Conservation (phyloP, 2,888 invertebrate species). For the Callyntrura guangdongensis region DNA sequence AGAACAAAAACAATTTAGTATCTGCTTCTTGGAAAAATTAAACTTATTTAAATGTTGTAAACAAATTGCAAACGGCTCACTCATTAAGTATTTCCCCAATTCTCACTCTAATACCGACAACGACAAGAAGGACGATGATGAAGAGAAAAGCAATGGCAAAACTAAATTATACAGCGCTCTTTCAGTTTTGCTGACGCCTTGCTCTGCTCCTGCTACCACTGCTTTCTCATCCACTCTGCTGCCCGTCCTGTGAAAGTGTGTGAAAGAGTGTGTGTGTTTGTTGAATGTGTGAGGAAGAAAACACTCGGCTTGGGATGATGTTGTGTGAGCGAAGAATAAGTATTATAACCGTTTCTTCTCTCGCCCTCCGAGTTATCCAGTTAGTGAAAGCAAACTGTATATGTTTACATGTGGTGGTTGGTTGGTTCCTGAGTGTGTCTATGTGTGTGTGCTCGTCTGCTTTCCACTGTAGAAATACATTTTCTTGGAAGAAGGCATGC, state of each 20-base stretch:
- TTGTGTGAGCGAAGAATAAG: slow-evolving; percentile 16
- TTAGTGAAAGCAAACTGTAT: slow-evolving; percentile 66
- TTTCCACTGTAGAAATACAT: slow-evolving; percentile 33
- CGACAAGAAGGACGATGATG: not conserved
- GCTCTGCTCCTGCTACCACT: not conserved
- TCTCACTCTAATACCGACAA: not conserved
- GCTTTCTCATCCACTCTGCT: slow-evolving; percentile 14
- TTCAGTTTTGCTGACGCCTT: too few relatives aligned
- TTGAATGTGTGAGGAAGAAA: slow-evolving; percentile 70
- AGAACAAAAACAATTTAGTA: not conserved
- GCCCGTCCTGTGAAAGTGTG: slow-evolving; percentile 52
- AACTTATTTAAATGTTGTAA: slow-evolving; percentile 56
- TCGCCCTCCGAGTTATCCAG: slow-evolving; percentile 47
- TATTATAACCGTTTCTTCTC: not conserved
- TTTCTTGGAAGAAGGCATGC: slow-evolving; percentile 33
- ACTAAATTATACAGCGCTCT: not conserved
- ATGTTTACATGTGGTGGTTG: not conserved
- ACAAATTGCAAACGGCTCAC: slow-evolving; percentile 59
- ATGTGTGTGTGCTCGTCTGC: not conserved
- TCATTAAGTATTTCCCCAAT: slow-evolving; percentile 48
- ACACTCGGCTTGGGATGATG: slow-evolving; percentile 54
- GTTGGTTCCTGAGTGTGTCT: slow-evolving; percentile 11
- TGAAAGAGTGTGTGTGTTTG: slow-evolving; percentile 57
- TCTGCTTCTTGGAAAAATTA: slow-evolving; percentile 23
- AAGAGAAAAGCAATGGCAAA: not conserved